phyloP scores from a whole-genome alignment of 2,113 vertebrate species.

The Papio anubis region DNA sequence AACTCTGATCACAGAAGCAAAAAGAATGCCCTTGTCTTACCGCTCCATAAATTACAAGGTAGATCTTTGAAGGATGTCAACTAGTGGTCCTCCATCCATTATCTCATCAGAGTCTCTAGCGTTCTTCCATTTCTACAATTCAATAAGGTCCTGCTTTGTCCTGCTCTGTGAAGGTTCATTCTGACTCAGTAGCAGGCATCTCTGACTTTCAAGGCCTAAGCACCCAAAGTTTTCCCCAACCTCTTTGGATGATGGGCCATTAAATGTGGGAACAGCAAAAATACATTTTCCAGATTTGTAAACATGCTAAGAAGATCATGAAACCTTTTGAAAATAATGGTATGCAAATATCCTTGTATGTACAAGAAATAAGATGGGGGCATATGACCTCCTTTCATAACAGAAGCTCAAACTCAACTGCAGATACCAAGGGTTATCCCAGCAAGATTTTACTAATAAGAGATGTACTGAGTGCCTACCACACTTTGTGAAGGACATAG shows the following conservation, averaged over 20 bases:
- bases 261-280: neutral
- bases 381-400: neutral
- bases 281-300: neutral
- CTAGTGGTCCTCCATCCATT: too few relatives aligned
- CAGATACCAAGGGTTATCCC: neutral
- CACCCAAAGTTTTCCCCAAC: neutral
- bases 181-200: neutral
- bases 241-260: neutral
- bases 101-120: neutral
- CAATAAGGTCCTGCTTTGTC: neutral
- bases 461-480: rapidly evolving
- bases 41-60: neutral
- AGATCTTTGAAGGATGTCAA: neutral
- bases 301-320: neutral
- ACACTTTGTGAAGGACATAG: neutral
- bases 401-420: neutral
- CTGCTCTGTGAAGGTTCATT: neutral
- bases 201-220: neutral
- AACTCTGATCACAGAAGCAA: neutral
- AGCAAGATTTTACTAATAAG: neutral
- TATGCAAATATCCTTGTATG: neutral
- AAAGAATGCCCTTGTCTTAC: neutral
- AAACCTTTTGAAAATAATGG: neutral
- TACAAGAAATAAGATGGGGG: neutral
- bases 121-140: neutral